Base-by-base conservation (phyloP, 2,888 invertebrate genomes). In the Achlya flavicornis region DNA sequence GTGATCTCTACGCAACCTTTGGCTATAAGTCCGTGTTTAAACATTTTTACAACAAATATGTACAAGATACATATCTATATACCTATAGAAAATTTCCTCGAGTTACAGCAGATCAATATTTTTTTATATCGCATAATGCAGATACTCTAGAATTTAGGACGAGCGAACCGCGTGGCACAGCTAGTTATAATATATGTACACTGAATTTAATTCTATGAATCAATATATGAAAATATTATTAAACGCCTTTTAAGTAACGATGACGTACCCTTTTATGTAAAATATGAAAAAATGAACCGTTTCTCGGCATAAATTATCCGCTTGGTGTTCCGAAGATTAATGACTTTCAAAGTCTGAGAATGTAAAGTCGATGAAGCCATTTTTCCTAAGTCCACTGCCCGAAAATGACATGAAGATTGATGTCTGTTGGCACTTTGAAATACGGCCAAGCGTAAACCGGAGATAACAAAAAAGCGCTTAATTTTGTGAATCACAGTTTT, bases 391-490 rank as follows among this genome's bases (percentile, higher is more conserved):
- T 88, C 86, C 84, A 87, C 85, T 84, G 85, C 81, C 84, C 86
- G 86, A 89, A 88, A 88, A 90, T 90, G 90, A 90, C 89, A 86
- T 67, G 68, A 87, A 88, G 90, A 91, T 90, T 90, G 88, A 91
- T 90, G 84, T 70, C 80, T 75, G 67, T 72, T 69, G 72, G 74
- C 72, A 78, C 74, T 76, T 70, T 67, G 66, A 72, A 66, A 70
- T 74, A 77, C 73, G 74, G 81, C 74, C 80, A 82, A 80, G 78
- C 78, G 80, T 75, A 71, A 85, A 80, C 71, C 66, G 61, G 67
- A 67, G 75, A 79, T 81, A 80, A 78, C 66, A 62, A 66, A 72
- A 67, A 69, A 66, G 64, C 4, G 16, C 16, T 16, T 19, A 19
- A 43, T 35, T 58, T 58, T 58, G 14, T 7, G n/a, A 41, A 4